phyloP scores from a whole-genome alignment of 2,113 vertebrate species.

The Pelusios castaneus region DNA sequence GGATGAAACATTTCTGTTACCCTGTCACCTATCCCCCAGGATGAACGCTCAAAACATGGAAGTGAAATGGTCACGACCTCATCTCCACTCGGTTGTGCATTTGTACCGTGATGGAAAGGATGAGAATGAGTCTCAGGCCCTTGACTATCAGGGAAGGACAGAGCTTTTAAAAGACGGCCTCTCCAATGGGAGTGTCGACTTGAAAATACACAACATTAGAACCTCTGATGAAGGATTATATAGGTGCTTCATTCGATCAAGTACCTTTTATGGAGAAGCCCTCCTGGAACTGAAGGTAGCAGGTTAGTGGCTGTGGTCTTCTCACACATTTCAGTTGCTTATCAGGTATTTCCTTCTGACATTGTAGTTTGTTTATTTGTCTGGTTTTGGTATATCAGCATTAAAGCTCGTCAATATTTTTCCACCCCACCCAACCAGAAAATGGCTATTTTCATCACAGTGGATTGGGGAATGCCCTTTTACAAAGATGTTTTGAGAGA shows the following conservation, averaged over 20 bases:
- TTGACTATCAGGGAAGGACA: conserved; percentile 36
- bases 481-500: not conserved
- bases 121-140: conserved; percentile 37
- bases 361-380: too few species aligned
- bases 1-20: conserved; percentile 42
- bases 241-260: too few species aligned
- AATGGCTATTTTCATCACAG: not conserved
- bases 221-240: not conserved
- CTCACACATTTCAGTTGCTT: not conserved
- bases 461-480: not conserved
- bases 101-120: conserved; percentile 26
- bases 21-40: not conserved
- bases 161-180: conserved; percentile 31
- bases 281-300: conserved; percentile 19
- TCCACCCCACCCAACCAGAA: not conserved
- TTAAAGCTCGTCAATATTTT: not conserved
- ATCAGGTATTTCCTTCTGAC: not conserved
- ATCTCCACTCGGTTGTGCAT: conserved; percentile 1
- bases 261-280: not conserved
- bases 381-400: not conserved
- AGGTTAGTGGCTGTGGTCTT: not conserved
- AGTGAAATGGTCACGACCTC: conserved; percentile 41
- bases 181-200: not conserved
- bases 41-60: too few species aligned
- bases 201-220: conserved; percentile 20